Conservation (phyloP, 2,113 vertebrate genomes). For the Oriolus oriolus region DNA sequence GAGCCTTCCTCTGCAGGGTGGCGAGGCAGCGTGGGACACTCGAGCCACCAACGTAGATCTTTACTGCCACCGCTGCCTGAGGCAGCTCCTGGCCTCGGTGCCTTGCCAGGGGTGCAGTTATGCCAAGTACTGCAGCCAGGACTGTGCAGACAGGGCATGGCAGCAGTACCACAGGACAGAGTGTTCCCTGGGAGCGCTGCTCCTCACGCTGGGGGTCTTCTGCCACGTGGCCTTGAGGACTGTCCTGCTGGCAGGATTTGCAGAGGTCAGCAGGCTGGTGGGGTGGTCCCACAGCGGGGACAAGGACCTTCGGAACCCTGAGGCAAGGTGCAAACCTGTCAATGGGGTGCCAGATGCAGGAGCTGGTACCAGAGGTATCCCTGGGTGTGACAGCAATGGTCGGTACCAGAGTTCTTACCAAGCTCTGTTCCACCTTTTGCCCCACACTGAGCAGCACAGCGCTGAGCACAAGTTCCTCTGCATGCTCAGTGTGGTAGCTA, state of each 20-base stretch:
- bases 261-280: slow-evolving; percentile 54
- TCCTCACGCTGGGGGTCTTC: slow-evolving; percentile 80
- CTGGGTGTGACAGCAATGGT: slow-evolving; percentile 36
- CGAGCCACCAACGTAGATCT: slow-evolving; percentile 63
- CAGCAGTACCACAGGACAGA: slow-evolving; percentile 81
- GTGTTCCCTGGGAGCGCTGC: slow-evolving; percentile 79
- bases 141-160: slow-evolving; percentile 82
- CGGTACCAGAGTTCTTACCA: slow-evolving; percentile 75
- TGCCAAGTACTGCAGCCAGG: slow-evolving; percentile 81
- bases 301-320: background rate
- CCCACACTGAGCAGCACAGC: slow-evolving; percentile 77
- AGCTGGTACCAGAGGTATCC: background rate
- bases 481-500: slow-evolving; percentile 73
- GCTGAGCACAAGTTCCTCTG: slow-evolving; percentile 81
- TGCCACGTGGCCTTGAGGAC: slow-evolving; percentile 85
- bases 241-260: slow-evolving; percentile 78
- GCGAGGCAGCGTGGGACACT: slow-evolving; percentile 9
- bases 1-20: background rate
- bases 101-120: slow-evolving; percentile 86
- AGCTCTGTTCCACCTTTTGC: slow-evolving; percentile 80
- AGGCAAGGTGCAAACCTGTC: background rate
- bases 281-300: background rate
- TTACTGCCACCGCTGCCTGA: slow-evolving; percentile 86
- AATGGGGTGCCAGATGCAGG: background rate
- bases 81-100: slow-evolving; percentile 63